Evolutionary conservation across 2,888 invertebrate species (phyloP).

Genomic region (Papilio gigon): DNA sequence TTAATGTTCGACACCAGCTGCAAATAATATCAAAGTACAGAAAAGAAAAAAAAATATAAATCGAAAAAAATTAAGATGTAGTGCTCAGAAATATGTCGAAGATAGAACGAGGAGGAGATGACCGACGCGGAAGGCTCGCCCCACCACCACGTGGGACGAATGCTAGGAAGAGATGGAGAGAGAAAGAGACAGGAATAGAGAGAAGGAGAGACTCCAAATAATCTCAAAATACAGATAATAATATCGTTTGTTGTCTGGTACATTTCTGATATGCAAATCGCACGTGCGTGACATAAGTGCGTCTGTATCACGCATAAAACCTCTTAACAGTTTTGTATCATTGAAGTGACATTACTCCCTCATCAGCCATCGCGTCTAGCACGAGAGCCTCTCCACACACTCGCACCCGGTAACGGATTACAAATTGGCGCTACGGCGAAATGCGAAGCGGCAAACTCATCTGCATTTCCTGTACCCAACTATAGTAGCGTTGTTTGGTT

Average conservation of each 20-base stretch:
- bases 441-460: conserved; percentile 14
- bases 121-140: no score
- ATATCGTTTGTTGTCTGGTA: neutral
- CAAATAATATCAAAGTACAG: neutral
- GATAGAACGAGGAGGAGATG: no score
- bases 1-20: no score
- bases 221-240: neutral
- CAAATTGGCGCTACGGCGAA: conserved; percentile 28
- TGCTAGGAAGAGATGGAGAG: no score
- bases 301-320: conserved; percentile 38
- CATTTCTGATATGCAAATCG: conserved; percentile 34
- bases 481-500: neutral
- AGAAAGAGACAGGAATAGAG: no score
- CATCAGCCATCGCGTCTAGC: conserved; percentile 34
- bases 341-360: conserved; percentile 38
- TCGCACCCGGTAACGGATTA: conserved; percentile 33
- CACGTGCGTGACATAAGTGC: conserved; percentile 37
- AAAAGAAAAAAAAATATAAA: neutral
- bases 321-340: conserved; percentile 37
- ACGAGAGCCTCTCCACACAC: conserved; percentile 25
- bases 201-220: neutral
- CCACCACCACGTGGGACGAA: no score
- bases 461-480: neutral
- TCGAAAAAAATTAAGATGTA: no score
- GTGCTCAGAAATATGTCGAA: no score